Evolutionary conservation across 2,888 invertebrate species (phyloP).

Genomic region (Caenorhabditis sp.): DNA sequence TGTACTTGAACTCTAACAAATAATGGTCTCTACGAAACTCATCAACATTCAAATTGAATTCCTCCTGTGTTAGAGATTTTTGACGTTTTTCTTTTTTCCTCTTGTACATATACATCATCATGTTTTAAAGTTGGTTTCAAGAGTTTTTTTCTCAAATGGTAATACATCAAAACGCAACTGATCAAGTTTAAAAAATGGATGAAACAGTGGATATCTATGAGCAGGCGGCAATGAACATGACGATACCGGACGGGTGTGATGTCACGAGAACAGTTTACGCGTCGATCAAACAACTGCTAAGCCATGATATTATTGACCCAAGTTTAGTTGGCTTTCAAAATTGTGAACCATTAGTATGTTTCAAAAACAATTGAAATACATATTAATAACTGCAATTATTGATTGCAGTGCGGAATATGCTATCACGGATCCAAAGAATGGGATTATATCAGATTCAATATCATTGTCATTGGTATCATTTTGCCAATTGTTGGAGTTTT

Average conservation of each 20-base stretch:
- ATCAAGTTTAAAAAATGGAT: constrained; percentile 37
- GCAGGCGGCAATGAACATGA: constrained; percentile 57
- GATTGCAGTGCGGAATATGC: constrained; percentile 70
- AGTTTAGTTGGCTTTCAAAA: constrained; percentile 42
- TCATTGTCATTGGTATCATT: constrained; percentile 79
- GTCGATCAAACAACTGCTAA: constrained; percentile 45
- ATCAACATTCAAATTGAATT: constrained; percentile 45
- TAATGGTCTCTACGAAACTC: constrained; percentile 8
- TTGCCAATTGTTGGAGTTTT: constrained; percentile 80
- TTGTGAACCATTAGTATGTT: constrained; percentile 52
- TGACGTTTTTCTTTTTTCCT: neutral
- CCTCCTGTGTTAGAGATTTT: constrained; percentile 15
- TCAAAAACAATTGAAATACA: too few relatives aligned
- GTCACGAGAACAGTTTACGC: constrained; percentile 44
- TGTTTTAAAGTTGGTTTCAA: constrained; percentile 13
- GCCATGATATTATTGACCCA: constrained; percentile 61
- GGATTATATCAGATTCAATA: constrained; percentile 75
- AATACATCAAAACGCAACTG: constrained; percentile 11
- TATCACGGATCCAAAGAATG: constrained; percentile 62
- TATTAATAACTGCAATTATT: too few relatives aligned
- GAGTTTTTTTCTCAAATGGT: constrained; percentile 31
- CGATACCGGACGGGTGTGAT: constrained; percentile 66
- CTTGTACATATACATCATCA: constrained; percentile 31
- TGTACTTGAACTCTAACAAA: constrained; percentile 9
- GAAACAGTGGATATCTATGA: constrained; percentile 53